Base-by-base conservation (phyloP, 2,113 vertebrate species). In the Rhizomys pruinosus region DNA sequence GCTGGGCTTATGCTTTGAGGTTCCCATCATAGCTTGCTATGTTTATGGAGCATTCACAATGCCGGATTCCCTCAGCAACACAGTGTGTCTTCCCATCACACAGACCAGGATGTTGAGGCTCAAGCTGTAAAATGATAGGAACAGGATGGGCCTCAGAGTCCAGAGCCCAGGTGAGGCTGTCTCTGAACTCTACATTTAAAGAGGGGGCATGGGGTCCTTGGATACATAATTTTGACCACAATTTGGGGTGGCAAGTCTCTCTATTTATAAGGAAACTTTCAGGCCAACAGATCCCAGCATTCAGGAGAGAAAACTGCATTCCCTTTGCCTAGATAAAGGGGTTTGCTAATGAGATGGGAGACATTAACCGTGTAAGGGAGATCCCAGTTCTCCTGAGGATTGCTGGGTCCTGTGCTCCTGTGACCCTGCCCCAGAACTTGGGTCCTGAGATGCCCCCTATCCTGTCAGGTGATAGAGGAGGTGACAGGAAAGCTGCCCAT, bases 21-120 rank as follows among this genome's bases (percentile, higher is more conserved):
- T 7, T 0, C 0, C 5, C 0, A 2, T 34, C 22, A 7, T 7
- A 32, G 69, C 32, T 4, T 57, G 76, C 11, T 1, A 15, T 3
- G 1, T 52, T 68, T 57, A 8, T 0, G 27, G 59, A 55, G 23
- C 2, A 0, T 6, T 66, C 11, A 5, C 5, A 25, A 32, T 20
- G n/a, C 39, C 16, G 5, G 3, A 2, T n/a, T 84, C 39, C 32
- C 37, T 71, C 25, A 47, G 3, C 2, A 4, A 32, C 27, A 22
- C 4, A 0, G 42, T 11, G 9, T 29, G 34, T 19, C 6, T 5
- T 52, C 44, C 79, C 55, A 57, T 71, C 90, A 93, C 84, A 84
- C 79, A 72, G 93, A 66, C 16, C 42, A 47, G 37, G 25, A 22
- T 20, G 19, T 11, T 39, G 64, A 80, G 55, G 22, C 84, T 87